phyloP scores from a whole-genome alignment of 1,140 invertebrate species.

The Cyclargus thomasi region DNA sequence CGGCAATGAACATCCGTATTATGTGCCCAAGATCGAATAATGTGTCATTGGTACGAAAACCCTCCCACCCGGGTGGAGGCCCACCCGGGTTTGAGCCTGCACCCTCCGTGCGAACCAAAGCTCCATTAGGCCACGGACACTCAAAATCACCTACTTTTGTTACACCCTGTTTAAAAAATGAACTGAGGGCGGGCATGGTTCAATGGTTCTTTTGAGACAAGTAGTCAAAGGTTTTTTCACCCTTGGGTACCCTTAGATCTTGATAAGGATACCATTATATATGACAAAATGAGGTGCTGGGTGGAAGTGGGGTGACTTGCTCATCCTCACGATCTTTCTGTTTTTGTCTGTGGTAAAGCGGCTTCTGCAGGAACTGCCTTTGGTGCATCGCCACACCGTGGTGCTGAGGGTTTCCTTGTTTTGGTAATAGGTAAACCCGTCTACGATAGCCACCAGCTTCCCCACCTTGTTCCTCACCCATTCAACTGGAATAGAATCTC shows the following conservation, averaged over 20 bases:
- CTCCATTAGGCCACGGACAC: too few relatives aligned
- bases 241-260: background rate
- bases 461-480: constrained; percentile 24
- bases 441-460: constrained; percentile 19
- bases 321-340: constrained; percentile 1
- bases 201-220: too few relatives aligned
- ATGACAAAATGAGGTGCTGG: constrained; percentile 14
- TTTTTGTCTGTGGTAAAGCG: constrained; percentile 23
- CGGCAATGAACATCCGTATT: too few relatives aligned
- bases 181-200: too few relatives aligned
- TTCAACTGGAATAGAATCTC: constrained; percentile 4
- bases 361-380: constrained; percentile 20
- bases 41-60: too few relatives aligned
- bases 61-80: too few relatives aligned
- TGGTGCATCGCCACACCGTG: constrained; percentile 21
- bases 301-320: background rate
- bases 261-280: constrained; percentile 11
- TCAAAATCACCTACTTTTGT: too few relatives aligned
- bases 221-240: too few relatives aligned
- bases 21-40: too few relatives aligned
- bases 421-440: constrained; percentile 22
- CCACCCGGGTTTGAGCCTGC: too few relatives aligned
- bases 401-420: constrained; percentile 11
- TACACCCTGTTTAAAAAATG: too few relatives aligned
- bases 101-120: too few relatives aligned